Evolutionary conservation across 2,888 invertebrate genomes (phyloP).

Genomic region (Drosophila suboccidentalis): DNA sequence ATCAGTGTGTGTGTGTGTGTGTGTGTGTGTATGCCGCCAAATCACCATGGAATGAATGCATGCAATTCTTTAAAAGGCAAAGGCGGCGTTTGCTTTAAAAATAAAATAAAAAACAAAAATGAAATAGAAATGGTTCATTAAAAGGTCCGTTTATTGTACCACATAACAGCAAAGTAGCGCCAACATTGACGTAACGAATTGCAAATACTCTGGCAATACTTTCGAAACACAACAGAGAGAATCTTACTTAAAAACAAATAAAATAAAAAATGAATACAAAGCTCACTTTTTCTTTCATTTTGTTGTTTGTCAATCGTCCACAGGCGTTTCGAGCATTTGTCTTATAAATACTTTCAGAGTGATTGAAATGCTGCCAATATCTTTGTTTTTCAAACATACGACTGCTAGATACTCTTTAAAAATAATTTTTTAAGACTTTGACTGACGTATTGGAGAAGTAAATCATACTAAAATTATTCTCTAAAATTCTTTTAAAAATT

Average conservation of each 20-base stretch:
- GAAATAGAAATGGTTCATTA: slow-evolving; percentile 43
- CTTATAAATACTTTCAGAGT: slow-evolving; percentile 24
- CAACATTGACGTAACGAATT: slow-evolving; percentile 21
- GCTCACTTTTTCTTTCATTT: neutral
- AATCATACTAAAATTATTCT: too few relatives aligned
- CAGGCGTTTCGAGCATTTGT: slow-evolving; percentile 25
- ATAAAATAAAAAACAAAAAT: slow-evolving; percentile 34
- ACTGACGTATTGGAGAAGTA: too few relatives aligned
- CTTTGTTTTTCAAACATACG: neutral
- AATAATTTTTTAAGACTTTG: neutral
- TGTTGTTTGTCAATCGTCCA: slow-evolving; percentile 5
- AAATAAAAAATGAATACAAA: slow-evolving; percentile 4
- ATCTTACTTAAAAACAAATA: neutral
- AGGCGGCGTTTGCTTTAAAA: slow-evolving; percentile 43
- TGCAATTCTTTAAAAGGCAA: slow-evolving; percentile 45
- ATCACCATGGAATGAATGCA: slow-evolving; percentile 33
- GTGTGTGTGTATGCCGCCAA: slow-evolving; percentile 18
- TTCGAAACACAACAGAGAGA: neutral
- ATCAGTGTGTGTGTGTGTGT: slow-evolving; percentile 5
- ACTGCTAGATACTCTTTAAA: slow-evolving; percentile 26
- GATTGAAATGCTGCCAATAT: slow-evolving; percentile 35
- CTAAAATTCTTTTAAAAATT: too few relatives aligned
- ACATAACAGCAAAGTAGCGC: slow-evolving; percentile 15
- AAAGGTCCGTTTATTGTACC: slow-evolving; percentile 36
- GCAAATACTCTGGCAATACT: slow-evolving; percentile 40